These are phyloP conservation scores for Leuciscus idus DNA, from an alignment of 2,113 vertebrate species.

Conservation along the genomic window DNA sequence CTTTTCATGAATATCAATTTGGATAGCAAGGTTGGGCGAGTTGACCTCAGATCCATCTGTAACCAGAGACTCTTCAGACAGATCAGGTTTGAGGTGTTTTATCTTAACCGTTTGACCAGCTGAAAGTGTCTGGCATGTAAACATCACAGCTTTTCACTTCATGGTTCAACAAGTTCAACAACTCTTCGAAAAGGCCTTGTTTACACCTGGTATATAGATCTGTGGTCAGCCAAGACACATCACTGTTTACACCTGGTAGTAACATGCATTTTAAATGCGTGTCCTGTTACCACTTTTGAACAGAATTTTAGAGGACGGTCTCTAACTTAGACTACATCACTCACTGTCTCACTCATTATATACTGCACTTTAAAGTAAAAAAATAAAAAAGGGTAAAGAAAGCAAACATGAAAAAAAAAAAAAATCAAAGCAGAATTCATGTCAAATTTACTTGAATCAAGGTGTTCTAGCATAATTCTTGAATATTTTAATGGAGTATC, in stretches of 20 bases:
- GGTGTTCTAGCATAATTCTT: neutral
- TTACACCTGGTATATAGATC: slow-evolving; percentile 15
- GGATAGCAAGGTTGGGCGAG: neutral
- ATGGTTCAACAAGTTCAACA: slow-evolving; percentile 32
- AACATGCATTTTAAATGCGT: neutral
- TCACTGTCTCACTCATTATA: neutral
- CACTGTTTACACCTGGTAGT: neutral
- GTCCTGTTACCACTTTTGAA: neutral
- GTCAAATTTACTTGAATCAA: neutral
- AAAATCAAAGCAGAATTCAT: neutral
- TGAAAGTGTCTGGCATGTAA: slow-evolving; percentile 30
- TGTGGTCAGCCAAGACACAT: neutral
- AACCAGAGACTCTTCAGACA: slow-evolving; percentile 25
- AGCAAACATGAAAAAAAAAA: neutral
- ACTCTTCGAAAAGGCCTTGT: slow-evolving; percentile 29
- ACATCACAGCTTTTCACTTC: slow-evolving; percentile 19
- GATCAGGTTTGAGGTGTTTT: slow-evolving; percentile 15
- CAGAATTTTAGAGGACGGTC: neutral
- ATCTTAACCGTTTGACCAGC: slow-evolving; percentile 26
- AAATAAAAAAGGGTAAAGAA: neutral
- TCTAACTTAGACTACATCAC: neutral
- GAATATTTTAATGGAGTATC: neutral
- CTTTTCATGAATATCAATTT: slow-evolving; percentile 1
- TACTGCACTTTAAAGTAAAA: neutral
- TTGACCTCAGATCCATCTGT: slow-evolving; percentile 32